phyloP scores from a whole-genome alignment of 1,140 invertebrate genomes.

The Zaprionus taronus region DNA sequence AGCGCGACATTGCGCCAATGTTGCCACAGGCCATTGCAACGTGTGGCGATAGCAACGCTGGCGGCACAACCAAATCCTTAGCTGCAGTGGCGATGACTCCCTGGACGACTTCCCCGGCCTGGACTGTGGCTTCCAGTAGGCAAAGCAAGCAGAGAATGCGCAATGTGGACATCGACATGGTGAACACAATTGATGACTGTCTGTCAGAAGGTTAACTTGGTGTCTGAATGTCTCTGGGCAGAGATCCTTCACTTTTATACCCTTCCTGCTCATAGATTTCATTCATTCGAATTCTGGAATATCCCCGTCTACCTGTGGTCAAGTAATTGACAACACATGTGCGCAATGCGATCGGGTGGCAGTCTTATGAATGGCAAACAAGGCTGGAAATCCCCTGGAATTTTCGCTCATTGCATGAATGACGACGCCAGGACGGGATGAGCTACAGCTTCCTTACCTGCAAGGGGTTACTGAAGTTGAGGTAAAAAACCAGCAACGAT shows the following conservation, averaged over 20 bases:
- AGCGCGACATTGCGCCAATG: constrained; percentile 44
- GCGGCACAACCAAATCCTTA: constrained; percentile 55
- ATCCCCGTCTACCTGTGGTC: constrained; percentile 25
- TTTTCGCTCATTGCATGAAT: constrained; percentile 61
- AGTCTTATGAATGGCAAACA: constrained; percentile 62
- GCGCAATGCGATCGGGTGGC: constrained; percentile 21
- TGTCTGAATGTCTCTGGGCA: constrained; percentile 48
- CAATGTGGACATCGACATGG: neutral
- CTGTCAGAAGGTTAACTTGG: constrained; percentile 28
- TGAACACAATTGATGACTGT: constrained; percentile 3
- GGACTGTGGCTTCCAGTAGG: constrained; percentile 7
- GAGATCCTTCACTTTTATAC: constrained; percentile 47
- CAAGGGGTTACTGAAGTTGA: neutral
- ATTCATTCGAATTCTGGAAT: constrained; percentile 52
- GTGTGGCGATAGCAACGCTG: constrained; percentile 62
- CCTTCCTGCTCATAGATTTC: constrained; percentile 16
- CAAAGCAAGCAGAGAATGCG: neutral
- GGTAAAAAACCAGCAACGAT: neutral
- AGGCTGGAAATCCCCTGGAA: constrained; percentile 66
- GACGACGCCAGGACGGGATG: neutral
- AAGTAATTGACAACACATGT: constrained; percentile 75
- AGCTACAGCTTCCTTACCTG: constrained; percentile 20
- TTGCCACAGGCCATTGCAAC: neutral
- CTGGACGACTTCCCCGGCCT: neutral
- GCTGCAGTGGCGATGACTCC: constrained; percentile 16